phyloP scores from a whole-genome alignment of 2,888 invertebrate species.

The Chaitophorus viminalis region DNA sequence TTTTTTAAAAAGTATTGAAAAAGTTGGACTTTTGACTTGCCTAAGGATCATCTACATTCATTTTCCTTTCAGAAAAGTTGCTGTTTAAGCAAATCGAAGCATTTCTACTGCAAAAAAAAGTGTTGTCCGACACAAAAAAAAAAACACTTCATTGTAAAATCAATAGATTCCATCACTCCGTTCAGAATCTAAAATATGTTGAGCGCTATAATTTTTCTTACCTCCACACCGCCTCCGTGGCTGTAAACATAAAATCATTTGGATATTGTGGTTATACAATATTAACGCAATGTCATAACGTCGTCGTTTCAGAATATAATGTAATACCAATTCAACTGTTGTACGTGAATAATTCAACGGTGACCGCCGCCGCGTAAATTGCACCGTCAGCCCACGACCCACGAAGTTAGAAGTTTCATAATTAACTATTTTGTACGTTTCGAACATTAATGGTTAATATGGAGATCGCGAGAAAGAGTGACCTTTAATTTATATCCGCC shows the following conservation, averaged over 20 bases:
- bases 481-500: constrained; percentile 5
- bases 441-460: not conserved
- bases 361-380: not conserved
- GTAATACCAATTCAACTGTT: not conserved
- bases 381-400: not conserved
- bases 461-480: not conserved
- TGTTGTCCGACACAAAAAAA: not conserved
- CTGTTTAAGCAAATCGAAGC: too few relatives aligned
- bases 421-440: constrained; percentile 26
- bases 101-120: too few relatives aligned
- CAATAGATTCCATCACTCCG: too few relatives aligned
- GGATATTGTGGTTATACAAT: not conserved
- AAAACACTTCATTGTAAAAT: too few relatives aligned
- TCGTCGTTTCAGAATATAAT: not conserved
- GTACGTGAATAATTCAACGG: constrained; percentile 8
- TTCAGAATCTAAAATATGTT: too few relatives aligned
- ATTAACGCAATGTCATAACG: not conserved
- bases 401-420: constrained; percentile 6
- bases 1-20: too few relatives aligned
- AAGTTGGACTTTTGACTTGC: too few relatives aligned
- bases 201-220: not conserved
- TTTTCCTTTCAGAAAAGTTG: too few relatives aligned
- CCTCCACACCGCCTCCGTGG: not conserved
- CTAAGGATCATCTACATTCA: too few relatives aligned
- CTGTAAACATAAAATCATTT: too few relatives aligned